Base-by-base conservation (phyloP, 2,888 invertebrate species). In the Hanleya hanleyi region DNA sequence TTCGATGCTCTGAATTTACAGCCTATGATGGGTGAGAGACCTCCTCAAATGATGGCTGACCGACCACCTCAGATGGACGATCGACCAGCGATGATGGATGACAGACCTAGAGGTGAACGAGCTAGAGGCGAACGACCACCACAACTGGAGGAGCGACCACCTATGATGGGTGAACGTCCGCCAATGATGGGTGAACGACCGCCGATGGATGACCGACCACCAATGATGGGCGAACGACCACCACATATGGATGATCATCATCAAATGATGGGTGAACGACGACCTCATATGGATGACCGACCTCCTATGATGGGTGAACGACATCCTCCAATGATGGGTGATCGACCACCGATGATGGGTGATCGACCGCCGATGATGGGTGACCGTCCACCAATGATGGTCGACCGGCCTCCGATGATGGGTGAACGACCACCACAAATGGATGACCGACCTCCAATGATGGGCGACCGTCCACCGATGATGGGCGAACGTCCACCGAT, bases 321-420 rank as follows among this genome's bases (percentile, higher is more conserved):
- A 12, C n/a, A 12, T n/a, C 64, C 64, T 4, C 64, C 64, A 64
- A 64, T 64, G 64, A 64, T 64, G 64, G 35, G 35, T 5, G 37
- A 64, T 37, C n/a, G 64, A n/a, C 64, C 64, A 37, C 35, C 35
- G 12, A 12, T 35, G 18, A 64, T 35, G 35, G 37, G 37, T 4
- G 37, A 64, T 64, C n/a, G 64, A 7, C 64, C 64, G 5, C 4
- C 36, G n/a, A 12, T 32, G 29, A 62, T 62, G 62, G 62, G 62
- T 15, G 62, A 62, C 32, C 7, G 62, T 7, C 33, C 62, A 7
- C 22, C 62, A 22, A 29, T 29, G 26, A 64, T 64, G 64, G 64
- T 33, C 36, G 37, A 64, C 1, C 32, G 35, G 64, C 64, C 64
- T 15, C 37, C 57, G 9, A 18, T 22, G 18, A 26, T 35, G 9